Percentiles rank a stretch among this genome's conserved stretches.
Conservation (phyloP, 2,888 invertebrate species). For the Macrophya alboannulata region DNA sequence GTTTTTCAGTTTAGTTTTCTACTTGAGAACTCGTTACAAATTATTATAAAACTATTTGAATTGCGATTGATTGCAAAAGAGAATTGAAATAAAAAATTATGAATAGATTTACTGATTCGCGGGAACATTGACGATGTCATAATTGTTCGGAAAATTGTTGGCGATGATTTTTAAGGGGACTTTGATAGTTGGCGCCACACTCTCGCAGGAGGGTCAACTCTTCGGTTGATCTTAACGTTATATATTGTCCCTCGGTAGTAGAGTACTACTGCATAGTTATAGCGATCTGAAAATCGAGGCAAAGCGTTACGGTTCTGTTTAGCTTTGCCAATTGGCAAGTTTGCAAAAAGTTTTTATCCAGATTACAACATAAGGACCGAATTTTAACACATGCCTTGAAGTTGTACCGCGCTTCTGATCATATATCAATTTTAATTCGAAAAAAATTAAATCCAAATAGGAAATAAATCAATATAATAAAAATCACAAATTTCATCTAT, state of each 20-base stretch:
- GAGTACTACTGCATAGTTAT: background rate
- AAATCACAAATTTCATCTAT: background rate
- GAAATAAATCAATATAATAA: background rate
- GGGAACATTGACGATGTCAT: background rate
- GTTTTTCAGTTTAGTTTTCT: background rate
- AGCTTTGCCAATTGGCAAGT: conserved; percentile 44
- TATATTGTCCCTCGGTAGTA: background rate
- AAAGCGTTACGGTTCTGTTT: conserved; percentile 23
- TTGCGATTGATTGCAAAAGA: background rate
- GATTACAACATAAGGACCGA: conserved; percentile 31
- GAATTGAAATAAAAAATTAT: background rate
- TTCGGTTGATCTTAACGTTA: background rate
- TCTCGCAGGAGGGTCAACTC: background rate
- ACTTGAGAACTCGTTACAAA: background rate
- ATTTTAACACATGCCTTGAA: background rate
- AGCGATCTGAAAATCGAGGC: background rate
- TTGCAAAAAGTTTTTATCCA: conserved; percentile 2
- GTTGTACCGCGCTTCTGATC: background rate
- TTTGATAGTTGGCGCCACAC: background rate
- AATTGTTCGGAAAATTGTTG: background rate
- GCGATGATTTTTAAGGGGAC: background rate
- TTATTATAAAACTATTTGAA: too few relatives aligned
- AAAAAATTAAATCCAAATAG: background rate
- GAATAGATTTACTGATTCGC: background rate
- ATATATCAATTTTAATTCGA: background rate